Percentiles rank a stretch among this genome's conserved stretches.
These are phyloP conservation scores for Australoheros scitulus DNA, from an alignment of 2,113 vertebrate genomes.

Conservation along the genomic window DNA sequence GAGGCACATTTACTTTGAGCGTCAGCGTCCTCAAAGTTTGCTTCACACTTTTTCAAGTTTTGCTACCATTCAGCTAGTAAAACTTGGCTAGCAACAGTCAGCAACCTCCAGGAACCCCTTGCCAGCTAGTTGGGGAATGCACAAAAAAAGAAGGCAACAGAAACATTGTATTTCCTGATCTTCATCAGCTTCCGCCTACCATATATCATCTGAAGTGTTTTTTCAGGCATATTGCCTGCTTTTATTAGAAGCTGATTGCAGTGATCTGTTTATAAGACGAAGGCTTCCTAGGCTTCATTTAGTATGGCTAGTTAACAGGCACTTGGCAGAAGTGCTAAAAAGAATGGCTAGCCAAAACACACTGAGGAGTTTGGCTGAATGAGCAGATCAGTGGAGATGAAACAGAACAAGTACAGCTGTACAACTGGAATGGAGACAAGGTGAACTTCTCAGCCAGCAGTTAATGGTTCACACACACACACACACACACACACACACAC, in stretches of 20 bases:
- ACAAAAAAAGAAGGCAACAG: not conserved
- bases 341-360: constrained; percentile 11
- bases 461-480: constrained; percentile 18
- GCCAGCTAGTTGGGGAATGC: not conserved
- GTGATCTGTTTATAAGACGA: constrained; percentile 8
- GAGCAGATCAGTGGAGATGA: constrained; percentile 58
- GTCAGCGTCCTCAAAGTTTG: too few relatives aligned
- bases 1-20: too few relatives aligned
- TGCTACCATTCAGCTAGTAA: too few relatives aligned
- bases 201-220: not conserved
- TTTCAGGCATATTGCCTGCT: not conserved
- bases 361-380: constrained; percentile 45
- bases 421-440: constrained; percentile 43
- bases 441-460: constrained; percentile 36
- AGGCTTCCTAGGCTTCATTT: constrained; percentile 38
- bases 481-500: constrained; percentile 10
- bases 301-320: constrained; percentile 9
- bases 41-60: too few relatives aligned
- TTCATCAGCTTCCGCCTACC: not conserved
- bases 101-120: not conserved
- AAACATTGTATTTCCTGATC: not conserved
- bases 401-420: constrained; percentile 54
- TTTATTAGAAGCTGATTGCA: not conserved
- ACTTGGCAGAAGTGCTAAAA: constrained; percentile 21
- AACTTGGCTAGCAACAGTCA: not conserved